Percentiles rank a stretch among this genome's conserved stretches.
Evolutionary conservation across 2,888 invertebrate species (phyloP).

Genomic region (Toxonevra muliebris): DNA sequence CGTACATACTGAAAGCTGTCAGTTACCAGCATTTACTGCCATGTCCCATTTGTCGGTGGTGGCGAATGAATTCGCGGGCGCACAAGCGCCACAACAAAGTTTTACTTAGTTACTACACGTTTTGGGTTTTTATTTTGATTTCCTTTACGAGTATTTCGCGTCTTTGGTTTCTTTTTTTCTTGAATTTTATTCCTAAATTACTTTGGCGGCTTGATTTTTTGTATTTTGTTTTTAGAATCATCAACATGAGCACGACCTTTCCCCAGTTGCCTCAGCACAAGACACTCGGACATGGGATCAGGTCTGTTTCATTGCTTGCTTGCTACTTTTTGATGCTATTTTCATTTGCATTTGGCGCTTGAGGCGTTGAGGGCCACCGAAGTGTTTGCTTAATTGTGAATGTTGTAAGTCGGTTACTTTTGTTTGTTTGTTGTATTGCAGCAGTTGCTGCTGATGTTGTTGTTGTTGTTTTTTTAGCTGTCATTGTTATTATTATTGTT

Average conservation of each 20-base stretch:
- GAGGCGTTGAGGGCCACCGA: constrained; percentile 25
- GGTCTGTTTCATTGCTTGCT: background rate
- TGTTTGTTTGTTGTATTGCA: constrained; percentile 35
- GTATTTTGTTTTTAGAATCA: background rate
- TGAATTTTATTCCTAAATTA: background rate
- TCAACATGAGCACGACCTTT: background rate
- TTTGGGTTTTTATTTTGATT: background rate
- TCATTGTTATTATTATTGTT: constrained; percentile 25
- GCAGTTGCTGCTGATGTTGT: constrained; percentile 1
- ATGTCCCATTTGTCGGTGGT: constrained; percentile 21
- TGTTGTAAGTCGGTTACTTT: constrained; percentile 11
- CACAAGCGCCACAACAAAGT: background rate
- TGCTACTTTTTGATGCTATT: background rate
- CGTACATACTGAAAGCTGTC: constrained; percentile 14
- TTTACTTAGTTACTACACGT: background rate
- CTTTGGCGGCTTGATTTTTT: background rate
- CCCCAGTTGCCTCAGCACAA: no score
- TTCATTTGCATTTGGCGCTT: constrained; percentile 25
- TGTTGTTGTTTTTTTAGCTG: constrained; percentile 1
- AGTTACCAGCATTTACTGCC: constrained; percentile 24
- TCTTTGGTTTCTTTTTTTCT: background rate
- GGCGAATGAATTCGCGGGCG: background rate
- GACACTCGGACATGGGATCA: no score
- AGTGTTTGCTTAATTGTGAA: constrained; percentile 13
- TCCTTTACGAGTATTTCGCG: background rate